These are phyloP conservation scores for Sminthopsis crassicaudata DNA, from an alignment of 2,113 vertebrate genomes.

Conservation along the genomic window DNA sequence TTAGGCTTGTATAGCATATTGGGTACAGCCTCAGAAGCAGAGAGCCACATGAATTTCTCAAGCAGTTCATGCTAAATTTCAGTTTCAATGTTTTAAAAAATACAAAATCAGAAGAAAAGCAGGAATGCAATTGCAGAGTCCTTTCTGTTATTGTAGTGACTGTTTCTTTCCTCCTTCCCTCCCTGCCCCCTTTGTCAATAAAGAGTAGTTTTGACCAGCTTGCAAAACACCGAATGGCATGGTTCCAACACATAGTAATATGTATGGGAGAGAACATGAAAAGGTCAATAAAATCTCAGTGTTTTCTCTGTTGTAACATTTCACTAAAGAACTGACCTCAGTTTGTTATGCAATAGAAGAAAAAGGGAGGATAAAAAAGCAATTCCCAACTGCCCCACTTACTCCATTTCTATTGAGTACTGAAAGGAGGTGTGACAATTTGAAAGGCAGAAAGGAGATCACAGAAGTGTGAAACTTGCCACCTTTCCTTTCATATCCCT, in stretches of 20 bases:
- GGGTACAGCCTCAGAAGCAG: no score
- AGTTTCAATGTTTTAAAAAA: neutral
- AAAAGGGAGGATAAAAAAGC: conserved; percentile 62
- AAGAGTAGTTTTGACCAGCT: conserved; percentile 69
- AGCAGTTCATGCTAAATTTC: neutral
- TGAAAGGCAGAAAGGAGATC: conserved; percentile 66
- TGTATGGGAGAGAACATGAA: conserved; percentile 56
- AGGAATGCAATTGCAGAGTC: conserved; percentile 8
- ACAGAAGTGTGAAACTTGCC: conserved; percentile 71
- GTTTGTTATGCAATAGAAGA: conserved; percentile 61
- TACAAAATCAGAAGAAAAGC: neutral
- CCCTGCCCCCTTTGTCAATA: conserved; percentile 44
- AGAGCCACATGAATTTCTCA: neutral
- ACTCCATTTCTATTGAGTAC: conserved; percentile 63
- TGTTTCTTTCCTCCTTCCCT: neutral
- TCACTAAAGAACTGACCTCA: conserved; percentile 54
- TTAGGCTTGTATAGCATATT: neutral
- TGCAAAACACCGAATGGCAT: conserved; percentile 62
- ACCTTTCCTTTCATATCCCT: conserved; percentile 70
- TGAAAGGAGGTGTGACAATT: conserved; percentile 69
- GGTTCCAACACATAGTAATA: conserved; percentile 47
- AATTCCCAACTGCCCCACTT: conserved; percentile 51
- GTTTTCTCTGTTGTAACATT: conserved; percentile 66
- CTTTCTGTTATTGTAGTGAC: conserved; percentile 51
- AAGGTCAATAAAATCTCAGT: conserved; percentile 65